A percentile compares a stretch with the other conserved stretches of the same genome.
Conservation (phyloP, 2,797 vertebrate species). For the Cossypha dichroa region DNA sequence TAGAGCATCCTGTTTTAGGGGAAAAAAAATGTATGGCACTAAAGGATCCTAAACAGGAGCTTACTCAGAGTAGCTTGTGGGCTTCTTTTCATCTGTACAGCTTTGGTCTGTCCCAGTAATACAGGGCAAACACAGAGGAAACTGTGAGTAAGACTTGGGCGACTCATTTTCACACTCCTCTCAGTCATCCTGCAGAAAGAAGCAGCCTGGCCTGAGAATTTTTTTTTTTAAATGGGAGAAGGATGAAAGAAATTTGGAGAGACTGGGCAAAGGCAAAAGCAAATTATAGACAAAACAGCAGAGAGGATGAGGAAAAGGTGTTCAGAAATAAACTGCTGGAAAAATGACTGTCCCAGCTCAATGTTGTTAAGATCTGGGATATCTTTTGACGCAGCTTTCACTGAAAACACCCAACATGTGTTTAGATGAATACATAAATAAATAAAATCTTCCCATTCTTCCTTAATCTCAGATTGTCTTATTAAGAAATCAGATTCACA, state of each 20-base stretch:
- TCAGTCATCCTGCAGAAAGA: slow-evolving; percentile 7
- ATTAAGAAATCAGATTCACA: slow-evolving; percentile 47
- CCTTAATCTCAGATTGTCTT: slow-evolving; percentile 23
- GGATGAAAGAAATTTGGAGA: not conserved
- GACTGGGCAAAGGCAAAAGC: not conserved
- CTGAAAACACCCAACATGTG: not conserved
- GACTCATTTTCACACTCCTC: slow-evolving; percentile 19
- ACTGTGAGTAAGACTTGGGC: not conserved
- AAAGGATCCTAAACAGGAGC: not conserved
- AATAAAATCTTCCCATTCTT: not conserved
- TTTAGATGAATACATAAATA: slow-evolving; percentile 2
- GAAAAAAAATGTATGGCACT: not conserved
- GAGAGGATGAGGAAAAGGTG: not conserved
- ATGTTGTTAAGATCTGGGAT: not conserved
- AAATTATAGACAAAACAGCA: not conserved
- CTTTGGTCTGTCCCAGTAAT: slow-evolving; percentile 26
- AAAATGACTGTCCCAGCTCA: not conserved
- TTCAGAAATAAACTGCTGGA: not conserved
- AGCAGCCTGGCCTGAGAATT: not conserved
- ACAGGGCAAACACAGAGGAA: slow-evolving; percentile 33
- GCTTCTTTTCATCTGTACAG: slow-evolving; percentile 1
- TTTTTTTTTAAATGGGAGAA: not conserved
- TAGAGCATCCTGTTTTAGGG: slow-evolving; percentile 18
- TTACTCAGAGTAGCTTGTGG: not conserved
- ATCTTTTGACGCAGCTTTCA: not conserved